Percentiles rank a stretch among this genome's conserved stretches.
These are phyloP conservation scores for Catalaphyllia jardinei DNA, from an alignment of 64 coral and sea anemone genomes.

Conservation along the genomic window DNA sequence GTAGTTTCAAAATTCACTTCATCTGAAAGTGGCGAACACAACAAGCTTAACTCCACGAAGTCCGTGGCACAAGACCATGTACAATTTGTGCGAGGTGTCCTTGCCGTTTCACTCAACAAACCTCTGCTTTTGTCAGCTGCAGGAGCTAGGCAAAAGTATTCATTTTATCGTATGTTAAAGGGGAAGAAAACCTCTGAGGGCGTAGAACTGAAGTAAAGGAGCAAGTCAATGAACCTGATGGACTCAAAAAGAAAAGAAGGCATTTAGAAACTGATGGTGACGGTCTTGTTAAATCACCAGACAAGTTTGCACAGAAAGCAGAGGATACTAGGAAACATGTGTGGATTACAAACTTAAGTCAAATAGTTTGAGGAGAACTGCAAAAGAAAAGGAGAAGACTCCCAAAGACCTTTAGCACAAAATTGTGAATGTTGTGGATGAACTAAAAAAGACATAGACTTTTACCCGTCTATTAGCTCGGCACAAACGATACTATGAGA, in stretches of 20 bases:
- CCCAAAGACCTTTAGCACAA: slow-evolving; percentile 47
- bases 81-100: no score
- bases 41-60: no score
- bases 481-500: slow-evolving; percentile 50
- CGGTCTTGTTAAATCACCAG: no score
- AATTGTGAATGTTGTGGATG: slow-evolving; percentile 63
- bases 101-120: no score
- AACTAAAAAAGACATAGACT: slow-evolving; percentile 72
- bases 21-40: no score
- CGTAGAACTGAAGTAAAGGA: slow-evolving; percentile 45
- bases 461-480: slow-evolving; percentile 44
- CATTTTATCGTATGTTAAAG: no score
- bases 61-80: not conserved
- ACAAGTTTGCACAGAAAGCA: no score
- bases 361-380: slow-evolving; percentile 35
- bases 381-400: slow-evolving; percentile 25
- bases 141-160: no score
- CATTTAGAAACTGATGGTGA: no score
- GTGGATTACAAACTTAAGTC: slow-evolving; percentile 41
- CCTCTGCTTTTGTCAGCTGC: no score
- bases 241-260: no score
- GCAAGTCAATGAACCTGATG: slow-evolving; percentile 48
- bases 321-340: slow-evolving; percentile 25
- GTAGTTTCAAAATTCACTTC: no score
- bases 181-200: slow-evolving; percentile 49